Base-by-base conservation (phyloP, 2,797 vertebrate genomes). In the Coranthus polyacanthus region DNA sequence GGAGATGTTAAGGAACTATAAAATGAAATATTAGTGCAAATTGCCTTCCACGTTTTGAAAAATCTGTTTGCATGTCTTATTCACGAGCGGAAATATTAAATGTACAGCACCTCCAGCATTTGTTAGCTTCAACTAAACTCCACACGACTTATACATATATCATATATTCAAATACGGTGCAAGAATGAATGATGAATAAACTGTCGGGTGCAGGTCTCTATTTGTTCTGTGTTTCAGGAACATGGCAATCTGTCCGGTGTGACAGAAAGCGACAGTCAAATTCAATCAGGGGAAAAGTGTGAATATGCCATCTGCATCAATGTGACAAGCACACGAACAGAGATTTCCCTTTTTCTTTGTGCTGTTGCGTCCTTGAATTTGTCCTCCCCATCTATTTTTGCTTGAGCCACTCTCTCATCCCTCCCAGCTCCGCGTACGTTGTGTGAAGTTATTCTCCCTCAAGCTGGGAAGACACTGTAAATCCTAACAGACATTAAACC, bases 221-320 rank as follows among this genome's bases (percentile, higher is more conserved):
- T 9, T 47, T 0, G 11, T 0, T 47, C 43, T 34, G 34, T 37
- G 41, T 17, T 51, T 60, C 41, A 45, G 46, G 64, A 56, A 37
- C 38, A 49, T n/a, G 18, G 13, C 70, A 22, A 56, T 26, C 32
- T 13, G 39, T 57, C 50, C 54, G 20, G n/a, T 18, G 41, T 53
- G 57, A 68, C 8, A 9, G 42, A 61, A n/a, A 45, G 42, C 13
- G 65, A 59, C 37, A 61, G 64, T 73, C 75, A 50, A 34, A 59
- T 39, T 43, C 36, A 63, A n/a, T 45, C 49, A 8, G 26, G 52
- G 29, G 42, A 46, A 4, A 69, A 22, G 68, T 72, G 69, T 57
- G 65, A 81, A 79, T 53, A 12, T 11, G 17, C 59, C 78, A 54
- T 71, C 65, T 71, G 71, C 21, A 47, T 42, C 47, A 7, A 8